Conservation (phyloP, 2,888 invertebrate genomes). For the Tachystola acroxantha region DNA sequence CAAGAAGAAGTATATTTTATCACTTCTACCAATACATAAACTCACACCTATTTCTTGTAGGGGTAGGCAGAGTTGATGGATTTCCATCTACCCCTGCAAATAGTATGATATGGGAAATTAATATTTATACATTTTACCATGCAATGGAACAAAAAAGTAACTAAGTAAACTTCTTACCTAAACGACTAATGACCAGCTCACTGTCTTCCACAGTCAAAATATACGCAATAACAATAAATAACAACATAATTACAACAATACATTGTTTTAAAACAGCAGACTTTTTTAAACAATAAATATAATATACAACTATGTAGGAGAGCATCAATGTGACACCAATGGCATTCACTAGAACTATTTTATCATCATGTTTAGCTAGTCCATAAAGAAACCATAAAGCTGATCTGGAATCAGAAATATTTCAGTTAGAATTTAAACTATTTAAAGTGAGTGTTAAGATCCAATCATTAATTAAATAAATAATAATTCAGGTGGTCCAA, state of each 20-base stretch:
- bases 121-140: too few relatives aligned
- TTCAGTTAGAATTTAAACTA: background rate
- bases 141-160: too few relatives aligned
- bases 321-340: slow-evolving; percentile 85
- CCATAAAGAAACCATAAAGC: slow-evolving; percentile 91
- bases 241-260: slow-evolving; percentile 63
- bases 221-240: slow-evolving; percentile 78
- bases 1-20: background rate
- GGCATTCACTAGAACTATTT: slow-evolving; percentile 85
- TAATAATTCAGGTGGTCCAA: too few relatives aligned
- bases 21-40: too few relatives aligned
- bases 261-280: slow-evolving; percentile 81
- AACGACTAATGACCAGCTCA: slow-evolving; percentile 70
- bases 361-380: slow-evolving; percentile 82
- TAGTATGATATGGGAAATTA: too few relatives aligned
- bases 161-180: too few relatives aligned
- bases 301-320: slow-evolving; percentile 83
- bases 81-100: too few relatives aligned
- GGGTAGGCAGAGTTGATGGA: too few relatives aligned
- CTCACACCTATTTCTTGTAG: too few relatives aligned
- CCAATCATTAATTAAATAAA: too few relatives aligned
- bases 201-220: slow-evolving; percentile 74
- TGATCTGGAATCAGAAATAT: slow-evolving; percentile 72
- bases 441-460: background rate
- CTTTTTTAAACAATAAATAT: slow-evolving; percentile 85